A percentile compares a stretch with the other conserved stretches of the same genome.
Evolutionary conservation across 1,140 invertebrate species (phyloP).

Genomic region (Brachionus rotundiformis): DNA sequence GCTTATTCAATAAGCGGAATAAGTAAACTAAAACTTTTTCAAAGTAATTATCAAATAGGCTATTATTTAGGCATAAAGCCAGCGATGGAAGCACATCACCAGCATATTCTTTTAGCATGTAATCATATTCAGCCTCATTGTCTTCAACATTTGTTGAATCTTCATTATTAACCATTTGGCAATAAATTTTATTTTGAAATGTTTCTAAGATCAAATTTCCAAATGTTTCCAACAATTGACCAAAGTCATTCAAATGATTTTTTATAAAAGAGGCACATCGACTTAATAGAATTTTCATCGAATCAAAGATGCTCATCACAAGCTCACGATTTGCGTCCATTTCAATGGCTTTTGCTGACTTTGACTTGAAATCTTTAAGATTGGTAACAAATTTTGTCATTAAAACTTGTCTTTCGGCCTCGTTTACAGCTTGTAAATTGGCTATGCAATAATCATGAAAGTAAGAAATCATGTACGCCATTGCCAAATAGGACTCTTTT

Average conservation of each 20-base stretch:
- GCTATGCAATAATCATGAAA: conserved; percentile 42
- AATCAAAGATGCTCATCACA: conserved; percentile 46
- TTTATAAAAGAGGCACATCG: conserved; percentile 32
- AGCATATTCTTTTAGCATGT: conserved; percentile 51
- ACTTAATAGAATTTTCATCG: conserved; percentile 43
- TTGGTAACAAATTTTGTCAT: conserved; percentile 26
- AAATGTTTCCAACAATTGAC: not conserved
- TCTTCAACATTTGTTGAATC: not conserved
- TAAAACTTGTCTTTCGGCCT: conserved; percentile 5
- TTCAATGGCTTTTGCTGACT: conserved; percentile 38
- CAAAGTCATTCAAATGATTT: conserved; percentile 21
- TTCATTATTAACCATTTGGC: conserved; percentile 47
- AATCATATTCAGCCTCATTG: conserved; percentile 46
- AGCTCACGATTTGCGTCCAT: conserved; percentile 41
- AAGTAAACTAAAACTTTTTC: conserved; percentile 43
- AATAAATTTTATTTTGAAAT: conserved; percentile 51
- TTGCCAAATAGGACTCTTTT: conserved; percentile 48
- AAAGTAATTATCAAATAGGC: conserved; percentile 42
- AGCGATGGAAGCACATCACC: conserved; percentile 46
- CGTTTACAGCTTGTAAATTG: not conserved
- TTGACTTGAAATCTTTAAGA: conserved; percentile 29
- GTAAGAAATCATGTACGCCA: conserved; percentile 38
- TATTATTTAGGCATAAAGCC: conserved; percentile 3
- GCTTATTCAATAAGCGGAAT: conserved; percentile 13
- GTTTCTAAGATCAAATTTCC: conserved; percentile 42